Conservation (phyloP, 2,888 invertebrate species). For the Synanthedon vespiformis region DNA sequence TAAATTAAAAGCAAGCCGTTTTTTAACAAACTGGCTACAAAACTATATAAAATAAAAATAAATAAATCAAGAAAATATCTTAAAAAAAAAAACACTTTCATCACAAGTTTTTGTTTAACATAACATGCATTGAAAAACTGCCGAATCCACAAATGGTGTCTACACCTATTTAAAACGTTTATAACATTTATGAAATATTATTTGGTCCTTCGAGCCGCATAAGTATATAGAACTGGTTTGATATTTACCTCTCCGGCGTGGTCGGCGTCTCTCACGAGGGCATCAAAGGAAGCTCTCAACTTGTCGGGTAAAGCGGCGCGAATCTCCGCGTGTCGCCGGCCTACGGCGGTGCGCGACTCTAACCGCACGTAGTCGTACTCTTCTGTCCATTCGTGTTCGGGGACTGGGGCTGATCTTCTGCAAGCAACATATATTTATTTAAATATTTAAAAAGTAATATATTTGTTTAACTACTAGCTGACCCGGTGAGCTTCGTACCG, state of each 20-base stretch:
- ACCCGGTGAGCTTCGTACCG: background rate
- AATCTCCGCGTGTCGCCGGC: constrained; percentile 79
- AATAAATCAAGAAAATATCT: background rate
- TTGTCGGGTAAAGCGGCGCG: constrained; percentile 80
- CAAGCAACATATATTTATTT: background rate
- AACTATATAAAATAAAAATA: constrained; percentile 1
- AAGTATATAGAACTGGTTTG: no score
- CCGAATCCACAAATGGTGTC: no score
- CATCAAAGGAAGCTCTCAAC: constrained; percentile 80
- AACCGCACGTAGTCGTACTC: constrained; percentile 94
- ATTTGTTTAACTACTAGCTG: background rate
- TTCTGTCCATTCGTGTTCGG: constrained; percentile 76
- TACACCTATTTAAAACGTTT: no score
- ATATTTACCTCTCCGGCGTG: constrained; percentile 58
- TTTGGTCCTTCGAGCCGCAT: no score
- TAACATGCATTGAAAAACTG: no score
- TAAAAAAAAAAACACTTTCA: background rate
- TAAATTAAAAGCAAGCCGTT: background rate
- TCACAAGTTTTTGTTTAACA: background rate
- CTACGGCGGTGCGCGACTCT: constrained; percentile 79
- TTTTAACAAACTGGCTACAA: constrained; percentile 1
- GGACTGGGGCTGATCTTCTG: constrained; percentile 48
- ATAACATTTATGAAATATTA: no score
- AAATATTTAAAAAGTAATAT: background rate
- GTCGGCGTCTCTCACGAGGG: constrained; percentile 79